Base-by-base conservation (phyloP, 1,140 invertebrate species). In the Pseudoatta argentina region DNA sequence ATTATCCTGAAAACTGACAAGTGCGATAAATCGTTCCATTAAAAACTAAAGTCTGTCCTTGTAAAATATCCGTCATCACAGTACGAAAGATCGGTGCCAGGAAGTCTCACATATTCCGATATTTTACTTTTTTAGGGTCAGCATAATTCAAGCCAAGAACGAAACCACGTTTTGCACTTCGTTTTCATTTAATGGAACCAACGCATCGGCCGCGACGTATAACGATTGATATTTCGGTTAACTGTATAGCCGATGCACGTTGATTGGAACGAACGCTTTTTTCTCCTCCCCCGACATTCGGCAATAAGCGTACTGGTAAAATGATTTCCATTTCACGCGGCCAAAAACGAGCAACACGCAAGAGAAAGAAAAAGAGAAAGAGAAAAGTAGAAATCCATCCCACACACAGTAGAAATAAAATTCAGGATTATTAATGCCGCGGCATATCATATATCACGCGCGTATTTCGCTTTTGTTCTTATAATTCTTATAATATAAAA, bases 111-210 rank as follows among this genome's bases (percentile, higher is more conserved):
- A 53, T 59, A 51, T 34, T 21, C 7, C 12, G 55, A 77, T 72
- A 64, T 75, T 69, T 67, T 30, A 34, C 63, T n/a, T 64, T 27
- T 48, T 48, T 6, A 75, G 59, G 82, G 55, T 61, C 57, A 53
- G 67, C 21, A 55, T 55, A 67, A 48, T n/a, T 21, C 39, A 27
- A 57, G 63, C 86, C 77, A 87, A 87, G 86, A 87, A 48, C 34
- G 78, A 90, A 87, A 79, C 86, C 76, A 67, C 63, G 53, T 89
- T 87, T 79, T 82, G 53, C 83, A 85, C 57, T 89, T 89, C 51
- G 77, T 59, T 89, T 89, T 85, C 88, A 66, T 85, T 87, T 89
- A 89, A 90, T 87, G 71, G 72, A 81, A 79, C 67, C 66, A 67
- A 39, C 66, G 79, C 79, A 76, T 63, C 39, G 55, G 57, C 39